These are phyloP conservation scores for Allolobophora icterica DNA, from an alignment of 2,888 invertebrate species.

Conservation along the genomic window DNA sequence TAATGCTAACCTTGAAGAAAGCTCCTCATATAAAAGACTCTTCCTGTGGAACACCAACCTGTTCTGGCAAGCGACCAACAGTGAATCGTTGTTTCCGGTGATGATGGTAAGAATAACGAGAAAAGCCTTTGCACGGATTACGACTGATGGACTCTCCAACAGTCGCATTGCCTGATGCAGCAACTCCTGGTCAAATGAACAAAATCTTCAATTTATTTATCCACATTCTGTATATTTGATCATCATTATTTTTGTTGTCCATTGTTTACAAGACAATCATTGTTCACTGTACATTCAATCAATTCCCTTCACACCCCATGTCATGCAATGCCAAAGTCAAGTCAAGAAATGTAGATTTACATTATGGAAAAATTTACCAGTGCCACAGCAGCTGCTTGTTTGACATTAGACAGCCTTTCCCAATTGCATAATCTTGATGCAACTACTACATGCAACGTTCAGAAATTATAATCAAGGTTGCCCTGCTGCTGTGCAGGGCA, in stretches of 20 bases:
- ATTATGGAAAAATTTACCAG: neutral
- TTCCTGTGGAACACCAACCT: slow-evolving; percentile 51
- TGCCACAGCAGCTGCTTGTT: neutral
- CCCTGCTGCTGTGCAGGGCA: too few relatives aligned
- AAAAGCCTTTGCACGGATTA: slow-evolving; percentile 64
- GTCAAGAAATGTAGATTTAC: neutral
- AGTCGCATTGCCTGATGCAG: slow-evolving; percentile 58
- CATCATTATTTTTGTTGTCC: neutral
- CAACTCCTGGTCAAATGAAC: slow-evolving; percentile 55
- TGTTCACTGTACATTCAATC: neutral
- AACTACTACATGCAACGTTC: slow-evolving; percentile 6
- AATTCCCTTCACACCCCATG: neutral
- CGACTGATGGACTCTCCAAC: slow-evolving; percentile 62
- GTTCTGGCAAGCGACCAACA: slow-evolving; percentile 58
- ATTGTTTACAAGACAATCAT: too few relatives aligned
- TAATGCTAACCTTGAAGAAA: too few relatives aligned
- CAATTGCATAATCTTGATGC: neutral
- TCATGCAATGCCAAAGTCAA: neutral
- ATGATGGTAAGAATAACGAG: slow-evolving; percentile 60
- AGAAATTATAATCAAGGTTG: neutral
- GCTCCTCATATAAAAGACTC: neutral
- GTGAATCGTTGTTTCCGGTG: slow-evolving; percentile 55
- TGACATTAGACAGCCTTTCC: neutral
- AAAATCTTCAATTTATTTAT: slow-evolving; percentile 7
- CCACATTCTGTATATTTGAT: neutral